Evolutionary conservation across 2,113 vertebrate genomes (phyloP), one percentile per base, ranked within the genome.

Genomic region (Orthochromis malagaraziensis): DNA sequence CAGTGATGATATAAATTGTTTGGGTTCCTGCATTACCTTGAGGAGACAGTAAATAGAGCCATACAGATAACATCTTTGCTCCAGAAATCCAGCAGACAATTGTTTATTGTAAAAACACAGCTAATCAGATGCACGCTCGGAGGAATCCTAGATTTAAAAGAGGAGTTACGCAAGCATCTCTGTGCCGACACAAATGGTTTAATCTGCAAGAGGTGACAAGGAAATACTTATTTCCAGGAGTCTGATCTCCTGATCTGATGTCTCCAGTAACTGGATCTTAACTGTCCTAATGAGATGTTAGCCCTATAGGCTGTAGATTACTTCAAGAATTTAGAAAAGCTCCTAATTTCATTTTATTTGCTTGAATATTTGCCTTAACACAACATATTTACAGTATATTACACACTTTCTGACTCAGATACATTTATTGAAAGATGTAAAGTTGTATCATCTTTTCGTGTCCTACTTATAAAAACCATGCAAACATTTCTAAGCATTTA

Each of bases 141-240:
- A 87, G 75, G 86, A 89, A 81, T 85, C 47, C 54, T 83, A 73
- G 87, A 88, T 89, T 89, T 84, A 91, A 60, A 68, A 53, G 53
- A 70, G 80, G 8, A 40, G 85, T 95, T 95, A 92, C 26, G 57
- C 70, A 94, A 94, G 84, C 24, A 65, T 81, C 80, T 84, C 65
- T 31, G 6, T 57, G 63, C 75, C 82, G 91, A 84, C 90, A 92
- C 82, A 81, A 14, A 84, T 79, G 33, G 81, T 85, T 91, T 92
- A 85, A 94, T 93, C 92, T 89, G 16, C n/a, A 12, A 21, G 57
- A 88, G 70, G 87, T 63, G 79, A 53, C 31, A 5, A 54, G 49
- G 79, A 82, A 47, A 86, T 84, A 83, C 60, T 51, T 83, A 91
- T 82, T 92, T 93, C 90, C 70, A 91, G 81, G 40, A 86, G 12